A percentile compares a stretch with the other conserved stretches of the same genome.
Evolutionary conservation across 2,888 invertebrate species (phyloP).

Genomic region (Crocallis elinguaria): DNA sequence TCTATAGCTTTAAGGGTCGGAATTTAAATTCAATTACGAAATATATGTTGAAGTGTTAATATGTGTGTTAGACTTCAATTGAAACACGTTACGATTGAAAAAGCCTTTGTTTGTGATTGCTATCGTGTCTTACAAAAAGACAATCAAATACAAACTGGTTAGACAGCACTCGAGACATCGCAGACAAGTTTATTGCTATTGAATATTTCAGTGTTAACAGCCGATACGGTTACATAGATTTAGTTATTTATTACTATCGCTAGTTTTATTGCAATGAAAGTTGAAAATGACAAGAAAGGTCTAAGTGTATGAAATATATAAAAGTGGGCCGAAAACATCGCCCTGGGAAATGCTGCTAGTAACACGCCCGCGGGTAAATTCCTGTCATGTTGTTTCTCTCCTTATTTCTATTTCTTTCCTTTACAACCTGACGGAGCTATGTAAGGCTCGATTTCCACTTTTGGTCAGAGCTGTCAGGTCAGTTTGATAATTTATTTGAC

Average conservation of each 20-base stretch:
- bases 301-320: slow-evolving; percentile 40
- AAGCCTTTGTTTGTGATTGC: slow-evolving; percentile 46
- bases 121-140: slow-evolving; percentile 51
- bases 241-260: slow-evolving; percentile 35
- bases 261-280: slow-evolving; percentile 36
- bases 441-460: slow-evolving; percentile 28
- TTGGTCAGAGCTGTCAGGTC: slow-evolving; percentile 26
- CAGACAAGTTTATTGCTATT: slow-evolving; percentile 41
- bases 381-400: slow-evolving; percentile 31
- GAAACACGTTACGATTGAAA: slow-evolving; percentile 41
- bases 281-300: slow-evolving; percentile 32
- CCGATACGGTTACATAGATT: slow-evolving; percentile 34
- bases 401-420: slow-evolving; percentile 35
- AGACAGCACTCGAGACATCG: slow-evolving; percentile 36
- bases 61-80: slow-evolving; percentile 38
- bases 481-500: slow-evolving; percentile 29
- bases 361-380: slow-evolving; percentile 23
- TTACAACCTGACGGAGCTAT: slow-evolving; percentile 21
- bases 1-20: slow-evolving; percentile 1
- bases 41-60: slow-evolving; percentile 32
- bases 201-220: slow-evolving; percentile 38
- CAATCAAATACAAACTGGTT: slow-evolving; percentile 41
- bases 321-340: slow-evolving; percentile 39
- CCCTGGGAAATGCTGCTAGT: slow-evolving; percentile 44
- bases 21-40: slow-evolving; percentile 6